Evolutionary conservation across 2,113 vertebrate genomes (phyloP).

Genomic region (Gulo gulo): DNA sequence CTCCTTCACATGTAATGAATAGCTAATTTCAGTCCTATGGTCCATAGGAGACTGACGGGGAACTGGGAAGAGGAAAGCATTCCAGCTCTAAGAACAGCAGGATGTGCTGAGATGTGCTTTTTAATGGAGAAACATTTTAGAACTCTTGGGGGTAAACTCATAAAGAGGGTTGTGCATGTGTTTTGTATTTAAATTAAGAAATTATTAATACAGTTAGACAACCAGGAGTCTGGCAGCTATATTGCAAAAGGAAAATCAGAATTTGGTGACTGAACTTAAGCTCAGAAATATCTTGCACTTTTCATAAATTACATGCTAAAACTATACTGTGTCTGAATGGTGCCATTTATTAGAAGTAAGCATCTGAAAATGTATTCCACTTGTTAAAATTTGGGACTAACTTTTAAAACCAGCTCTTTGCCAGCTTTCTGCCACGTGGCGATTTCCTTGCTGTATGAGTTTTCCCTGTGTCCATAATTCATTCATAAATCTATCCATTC

Average conservation of each 20-base stretch:
- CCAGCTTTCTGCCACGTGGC: neutral
- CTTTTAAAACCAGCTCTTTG: neutral
- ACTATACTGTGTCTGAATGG: neutral
- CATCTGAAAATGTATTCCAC: neutral
- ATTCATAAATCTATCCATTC: neutral
- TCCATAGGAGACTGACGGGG: constrained; percentile 74
- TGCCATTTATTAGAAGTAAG: constrained; percentile 34
- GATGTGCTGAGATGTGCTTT: constrained; percentile 74
- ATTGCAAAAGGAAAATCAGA: neutral
- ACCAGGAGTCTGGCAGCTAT: constrained; percentile 16
- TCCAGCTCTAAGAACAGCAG: constrained; percentile 74
- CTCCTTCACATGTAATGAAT: constrained; percentile 85
- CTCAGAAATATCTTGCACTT: neutral
- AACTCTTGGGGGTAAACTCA: constrained; percentile 76
- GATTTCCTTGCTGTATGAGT: constrained; percentile 17
- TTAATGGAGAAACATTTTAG: constrained; percentile 79
- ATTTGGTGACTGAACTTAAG: neutral
- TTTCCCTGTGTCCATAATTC: neutral
- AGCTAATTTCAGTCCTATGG: constrained; percentile 81
- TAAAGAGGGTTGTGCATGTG: constrained; percentile 69
- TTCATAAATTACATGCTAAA: neutral
- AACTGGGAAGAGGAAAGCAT: neutral
- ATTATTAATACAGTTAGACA: constrained; percentile 59
- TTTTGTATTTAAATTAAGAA: constrained; percentile 75
- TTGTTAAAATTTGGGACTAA: constrained; percentile 41